Percentiles rank a stretch among this genome's conserved stretches.
phyloP scores from a whole-genome alignment of 2,888 invertebrate species.

The Anodontia alba region DNA sequence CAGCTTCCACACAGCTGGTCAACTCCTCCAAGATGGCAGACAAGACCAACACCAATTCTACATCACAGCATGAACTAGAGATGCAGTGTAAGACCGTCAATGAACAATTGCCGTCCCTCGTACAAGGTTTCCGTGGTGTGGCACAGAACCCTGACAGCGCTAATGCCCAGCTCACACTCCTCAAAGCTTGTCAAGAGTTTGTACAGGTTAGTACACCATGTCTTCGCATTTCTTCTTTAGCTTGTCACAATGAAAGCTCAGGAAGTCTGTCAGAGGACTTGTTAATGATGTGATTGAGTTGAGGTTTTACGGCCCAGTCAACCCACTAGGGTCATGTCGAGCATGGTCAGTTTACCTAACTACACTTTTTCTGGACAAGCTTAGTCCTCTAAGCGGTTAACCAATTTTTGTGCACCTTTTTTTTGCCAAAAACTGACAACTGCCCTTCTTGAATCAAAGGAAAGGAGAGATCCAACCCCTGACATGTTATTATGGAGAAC shows the following conservation, averaged over 20 bases:
- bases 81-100: slow-evolving; percentile 91
- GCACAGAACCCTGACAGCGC: slow-evolving; percentile 90
- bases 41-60: slow-evolving; percentile 88
- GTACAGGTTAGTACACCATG: slow-evolving; percentile 90
- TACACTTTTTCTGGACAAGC: too few relatives aligned
- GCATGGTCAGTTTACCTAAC: too few relatives aligned
- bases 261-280: too few relatives aligned
- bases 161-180: slow-evolving; percentile 91
- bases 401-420: too few relatives aligned
- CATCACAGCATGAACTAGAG: slow-evolving; percentile 90
- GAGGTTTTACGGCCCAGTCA: too few relatives aligned
- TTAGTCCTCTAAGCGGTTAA: too few relatives aligned
- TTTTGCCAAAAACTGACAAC: too few relatives aligned
- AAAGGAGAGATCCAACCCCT: background rate
- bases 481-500: too few relatives aligned
- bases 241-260: too few relatives aligned
- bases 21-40: slow-evolving; percentile 94
- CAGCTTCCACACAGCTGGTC: slow-evolving; percentile 95
- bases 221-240: background rate
- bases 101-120: slow-evolving; percentile 92
- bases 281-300: background rate
- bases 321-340: too few relatives aligned
- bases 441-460: too few relatives aligned
- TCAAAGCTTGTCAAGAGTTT: slow-evolving; percentile 93
- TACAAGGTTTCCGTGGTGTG: slow-evolving; percentile 90